Evolutionary conservation across 2,113 vertebrate species (phyloP), one percentile per base, ranked within the genome.

Genomic region (Ammodytes dubius): DNA sequence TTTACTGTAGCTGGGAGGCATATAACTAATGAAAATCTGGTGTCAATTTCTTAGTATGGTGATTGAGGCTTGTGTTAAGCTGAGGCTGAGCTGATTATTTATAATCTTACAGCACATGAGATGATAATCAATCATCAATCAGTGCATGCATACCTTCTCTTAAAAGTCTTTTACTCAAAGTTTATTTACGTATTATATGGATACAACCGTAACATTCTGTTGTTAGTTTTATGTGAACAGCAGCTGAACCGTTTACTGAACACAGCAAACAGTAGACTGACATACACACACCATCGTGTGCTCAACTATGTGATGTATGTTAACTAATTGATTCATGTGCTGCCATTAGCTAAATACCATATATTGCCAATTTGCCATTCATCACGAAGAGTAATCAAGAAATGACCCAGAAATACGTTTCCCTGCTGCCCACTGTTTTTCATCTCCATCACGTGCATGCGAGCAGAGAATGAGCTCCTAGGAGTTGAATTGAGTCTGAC

Each of bases 341-440:
- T 70, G 81, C 64, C 72, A 68, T 86, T 78, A 58, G 69, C 46
- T 39, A 11, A 53, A 76, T 52, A n/a, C 58, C 40, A 42, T 15
- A 61, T 72, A 77, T 49, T 56, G 45, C 66, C 72, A 78, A 85
- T 79, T 49, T 60, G 45, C 66, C 72, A 78, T 86, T 79, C 67
- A 81, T 90, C 70, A 86, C 35, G 52, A 58, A 71, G 74, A 68
- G 69, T 85, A 83, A 83, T 88, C 66, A 84, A 85, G 87, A 79
- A 85, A 59, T 85, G 45, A 85, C 71, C 73, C 74, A 74, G 79
- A 83, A 87, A 70, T 79, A 4, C 12, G 4, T 40, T 49, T 39
- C 50, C n/a, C 61, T 74, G 72, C 61, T 74, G 72, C 58, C 14
- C n/a, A 7, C 27, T 42, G 45, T 79, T 68, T 27, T 67, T 71